Percentiles rank a stretch among this genome's conserved stretches.
Evolutionary conservation across 2,888 invertebrate species (phyloP).

Genomic region (Hirtodrosophila alboralis): DNA sequence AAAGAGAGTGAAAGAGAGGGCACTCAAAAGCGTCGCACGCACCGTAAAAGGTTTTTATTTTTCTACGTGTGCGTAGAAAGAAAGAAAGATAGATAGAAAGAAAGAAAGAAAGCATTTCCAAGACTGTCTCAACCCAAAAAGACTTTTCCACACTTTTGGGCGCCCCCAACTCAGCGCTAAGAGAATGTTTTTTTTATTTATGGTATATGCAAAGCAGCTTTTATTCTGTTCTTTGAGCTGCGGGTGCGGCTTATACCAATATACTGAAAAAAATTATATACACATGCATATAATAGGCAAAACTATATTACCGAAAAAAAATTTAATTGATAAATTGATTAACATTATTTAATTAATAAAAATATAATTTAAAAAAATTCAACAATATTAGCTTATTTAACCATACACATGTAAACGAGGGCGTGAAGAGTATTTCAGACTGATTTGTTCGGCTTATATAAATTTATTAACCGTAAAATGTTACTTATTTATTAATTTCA

Average conservation of each 20-base stretch:
- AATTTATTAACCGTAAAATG: no score
- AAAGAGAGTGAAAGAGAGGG: slow-evolving; percentile 21
- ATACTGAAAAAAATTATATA: no score
- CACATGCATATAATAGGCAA: no score
- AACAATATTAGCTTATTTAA: no score
- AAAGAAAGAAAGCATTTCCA: slow-evolving; percentile 65
- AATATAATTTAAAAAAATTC: no score
- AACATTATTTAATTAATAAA: no score
- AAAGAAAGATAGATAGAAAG: slow-evolving; percentile 22
- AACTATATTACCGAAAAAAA: no score
- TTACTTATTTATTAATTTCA: no score
- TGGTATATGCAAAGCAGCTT: slow-evolving; percentile 74
- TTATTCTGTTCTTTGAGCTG: slow-evolving; percentile 27
- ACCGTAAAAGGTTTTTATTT: slow-evolving; percentile 48
- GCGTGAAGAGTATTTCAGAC: no score
- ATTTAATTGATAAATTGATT: no score
- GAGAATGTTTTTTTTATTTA: slow-evolving; percentile 61
- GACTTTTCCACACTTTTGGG: slow-evolving; percentile 40
- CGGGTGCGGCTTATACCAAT: slow-evolving; percentile 38
- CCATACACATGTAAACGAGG: no score
- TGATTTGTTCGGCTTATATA: no score
- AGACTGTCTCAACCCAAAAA: slow-evolving; percentile 23
- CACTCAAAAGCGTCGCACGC: slow-evolving; percentile 62
- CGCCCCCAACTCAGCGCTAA: slow-evolving; percentile 13
- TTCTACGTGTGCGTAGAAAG: slow-evolving; percentile 66